phyloP scores from a whole-genome alignment of 1,140 invertebrate genomes.

The Calliphora vicina region DNA sequence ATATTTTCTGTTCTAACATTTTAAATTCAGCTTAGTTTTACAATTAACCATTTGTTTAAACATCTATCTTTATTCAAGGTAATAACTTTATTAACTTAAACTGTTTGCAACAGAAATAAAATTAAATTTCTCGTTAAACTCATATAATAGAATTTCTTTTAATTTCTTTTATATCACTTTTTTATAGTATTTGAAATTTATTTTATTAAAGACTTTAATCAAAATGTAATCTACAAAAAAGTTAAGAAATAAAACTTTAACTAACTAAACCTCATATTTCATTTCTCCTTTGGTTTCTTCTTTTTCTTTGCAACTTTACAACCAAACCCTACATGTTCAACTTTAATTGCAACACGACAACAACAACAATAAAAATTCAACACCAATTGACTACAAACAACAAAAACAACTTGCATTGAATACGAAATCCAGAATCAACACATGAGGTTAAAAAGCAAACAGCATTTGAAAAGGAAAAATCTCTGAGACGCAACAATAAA shows the following conservation, averaged over 20 bases:
- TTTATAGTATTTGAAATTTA: background rate
- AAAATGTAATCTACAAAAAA: background rate
- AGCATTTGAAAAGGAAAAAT: constrained; percentile 53
- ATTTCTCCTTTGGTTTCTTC: too few relatives aligned
- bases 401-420: background rate
- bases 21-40: too few relatives aligned
- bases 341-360: constrained; percentile 22
- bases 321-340: background rate
- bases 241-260: constrained; percentile 1
- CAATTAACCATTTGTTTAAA: too few relatives aligned
- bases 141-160: background rate
- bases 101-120: too few relatives aligned
- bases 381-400: background rate
- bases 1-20: too few relatives aligned
- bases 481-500: constrained; percentile 49
- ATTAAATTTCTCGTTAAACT: too few relatives aligned
- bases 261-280: background rate
- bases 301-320: too few relatives aligned
- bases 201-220: background rate
- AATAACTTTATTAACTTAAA: too few relatives aligned
- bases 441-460: constrained; percentile 13
- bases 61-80: too few relatives aligned
- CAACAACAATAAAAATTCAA: background rate
- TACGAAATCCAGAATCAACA: background rate
- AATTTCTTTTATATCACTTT: background rate